A percentile compares a stretch with the other conserved stretches of the same genome.
Conservation (phyloP, 2,113 vertebrate genomes). For the Phrynosoma platyrhinos region DNA sequence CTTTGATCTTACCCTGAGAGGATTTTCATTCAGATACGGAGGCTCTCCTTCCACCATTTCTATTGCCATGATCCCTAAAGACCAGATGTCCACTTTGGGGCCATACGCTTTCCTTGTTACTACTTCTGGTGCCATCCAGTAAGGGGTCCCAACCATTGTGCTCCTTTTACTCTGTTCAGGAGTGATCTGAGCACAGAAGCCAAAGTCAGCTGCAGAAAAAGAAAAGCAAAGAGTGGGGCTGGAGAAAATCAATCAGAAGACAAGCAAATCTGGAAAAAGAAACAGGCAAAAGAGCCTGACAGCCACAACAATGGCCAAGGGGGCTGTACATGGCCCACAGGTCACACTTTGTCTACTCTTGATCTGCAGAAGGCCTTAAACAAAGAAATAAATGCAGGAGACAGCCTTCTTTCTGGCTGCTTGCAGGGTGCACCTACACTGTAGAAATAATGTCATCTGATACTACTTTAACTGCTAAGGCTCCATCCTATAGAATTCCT, state of each 20-base stretch:
- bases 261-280: not conserved
- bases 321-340: no score
- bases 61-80: constrained; percentile 98
- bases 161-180: constrained; percentile 98
- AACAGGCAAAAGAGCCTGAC: not conserved
- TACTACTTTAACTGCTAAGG: no score
- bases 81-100: constrained; percentile 99
- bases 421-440: no score
- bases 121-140: constrained; percentile 99
- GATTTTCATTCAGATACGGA: constrained; percentile 98
- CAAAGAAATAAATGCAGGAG: no score
- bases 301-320: no score
- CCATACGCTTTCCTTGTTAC: constrained; percentile 97
- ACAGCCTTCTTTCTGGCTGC: no score
- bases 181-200: constrained; percentile 98
- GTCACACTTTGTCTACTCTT: no score
- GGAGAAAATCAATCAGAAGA: not conserved
- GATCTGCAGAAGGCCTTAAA: no score
- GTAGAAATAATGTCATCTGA: no score
- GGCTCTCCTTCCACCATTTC: constrained; percentile 99
- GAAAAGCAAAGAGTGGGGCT: constrained; percentile 39
- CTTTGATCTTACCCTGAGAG: constrained; percentile 90
- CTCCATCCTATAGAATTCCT: no score
- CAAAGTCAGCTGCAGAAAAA: constrained; percentile 91
- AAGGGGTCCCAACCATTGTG: constrained; percentile 98